These are phyloP conservation scores for Lepilemur ruficaudatus DNA, from an alignment of 2,797 vertebrate species.

Conservation along the genomic window DNA sequence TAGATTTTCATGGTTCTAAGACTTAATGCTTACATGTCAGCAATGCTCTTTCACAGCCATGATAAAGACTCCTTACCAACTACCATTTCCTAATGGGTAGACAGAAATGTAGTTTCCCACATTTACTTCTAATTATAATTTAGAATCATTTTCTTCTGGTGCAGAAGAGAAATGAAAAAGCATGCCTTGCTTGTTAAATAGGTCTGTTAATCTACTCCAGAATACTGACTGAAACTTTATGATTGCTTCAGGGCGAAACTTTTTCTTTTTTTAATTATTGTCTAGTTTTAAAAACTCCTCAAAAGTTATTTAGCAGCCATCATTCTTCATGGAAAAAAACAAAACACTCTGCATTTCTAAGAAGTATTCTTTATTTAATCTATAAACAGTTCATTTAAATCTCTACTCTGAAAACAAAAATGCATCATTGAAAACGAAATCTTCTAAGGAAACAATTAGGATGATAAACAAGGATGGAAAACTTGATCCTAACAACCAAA, in stretches of 20 bases:
- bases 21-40: neutral
- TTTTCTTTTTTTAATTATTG: neutral
- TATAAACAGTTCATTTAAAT: constrained; percentile 26
- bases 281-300: neutral
- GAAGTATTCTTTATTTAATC: neutral
- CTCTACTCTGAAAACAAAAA: constrained; percentile 27
- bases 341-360: neutral
- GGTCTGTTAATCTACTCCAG: neutral
- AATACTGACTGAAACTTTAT: neutral
- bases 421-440: neutral
- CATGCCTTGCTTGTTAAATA: neutral
- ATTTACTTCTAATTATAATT: neutral
- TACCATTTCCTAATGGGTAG: neutral
- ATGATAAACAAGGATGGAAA: neutral
- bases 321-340: neutral
- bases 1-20: neutral
- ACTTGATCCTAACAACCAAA: neutral
- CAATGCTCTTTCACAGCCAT: neutral
- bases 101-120: neutral
- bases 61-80: neutral
- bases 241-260: neutral
- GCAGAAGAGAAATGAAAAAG: neutral
- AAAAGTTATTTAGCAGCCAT: constrained; percentile 32
- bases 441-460: neutral
- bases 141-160: neutral